phyloP scores from a whole-genome alignment of 2,113 vertebrate genomes.

The human region GRCh38 chr20:42479001-42479500 shows the following conservation, averaged over 20 bases:
- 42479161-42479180: conserved; percentile 64
- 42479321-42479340: conserved; percentile 77
- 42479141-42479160: conserved; percentile 68
- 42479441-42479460: conserved; percentile 75
- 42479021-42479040: not conserved
- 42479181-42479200: conserved; percentile 61
- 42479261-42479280: conserved; percentile 72
- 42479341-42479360: conserved; percentile 76
- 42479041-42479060: not conserved
- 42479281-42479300: conserved; percentile 65
- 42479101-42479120: conserved; percentile 53
- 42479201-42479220: conserved; percentile 62
- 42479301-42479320: conserved; percentile 59
- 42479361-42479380: conserved; percentile 77
- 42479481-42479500: conserved; percentile 73
- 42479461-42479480: conserved; percentile 81
- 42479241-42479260: conserved; percentile 64
- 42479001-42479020: not conserved
- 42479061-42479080: not conserved
- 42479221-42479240: conserved; percentile 33
- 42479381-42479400: conserved; percentile 71
- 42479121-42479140: conserved; percentile 53
- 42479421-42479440: conserved; percentile 73
- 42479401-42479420: conserved; percentile 72
- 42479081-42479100: not conserved